Percentiles rank a stretch among this genome's conserved stretches.
phyloP scores from a whole-genome alignment of 2,113 vertebrate species.

The Neolamprologus devosi region DNA sequence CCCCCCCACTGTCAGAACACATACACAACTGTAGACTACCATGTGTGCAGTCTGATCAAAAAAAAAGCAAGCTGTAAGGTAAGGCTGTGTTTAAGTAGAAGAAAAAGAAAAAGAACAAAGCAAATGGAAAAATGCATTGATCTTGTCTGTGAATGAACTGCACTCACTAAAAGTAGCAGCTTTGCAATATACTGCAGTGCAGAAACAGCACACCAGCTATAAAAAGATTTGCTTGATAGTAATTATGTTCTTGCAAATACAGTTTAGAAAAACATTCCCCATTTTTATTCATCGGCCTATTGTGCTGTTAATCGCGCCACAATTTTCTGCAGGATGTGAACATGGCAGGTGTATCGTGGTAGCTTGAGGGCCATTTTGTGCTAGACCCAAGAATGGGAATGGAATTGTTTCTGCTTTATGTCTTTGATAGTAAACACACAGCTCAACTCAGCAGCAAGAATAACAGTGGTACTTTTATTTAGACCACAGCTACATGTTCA shows the following conservation, averaged over 20 bases:
- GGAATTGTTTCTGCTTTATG: not conserved
- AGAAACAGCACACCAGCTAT: not conserved
- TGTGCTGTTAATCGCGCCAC: not conserved
- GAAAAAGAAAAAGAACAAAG: not conserved
- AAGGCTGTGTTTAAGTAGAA: not conserved
- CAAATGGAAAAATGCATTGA: not conserved
- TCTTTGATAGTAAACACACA: not conserved
- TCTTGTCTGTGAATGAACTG: not conserved
- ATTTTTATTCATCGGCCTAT: not conserved
- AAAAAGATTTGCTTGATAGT: not conserved
- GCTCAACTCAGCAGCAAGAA: not conserved
- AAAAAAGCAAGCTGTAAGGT: not conserved
- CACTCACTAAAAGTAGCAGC: not conserved
- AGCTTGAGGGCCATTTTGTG: not conserved
- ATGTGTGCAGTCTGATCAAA: not conserved
- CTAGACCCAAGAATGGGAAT: not conserved
- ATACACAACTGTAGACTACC: not conserved
- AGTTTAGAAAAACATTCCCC: not conserved
- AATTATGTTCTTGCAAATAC: not conserved
- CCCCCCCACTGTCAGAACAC: not conserved
- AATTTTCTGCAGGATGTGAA: not conserved
- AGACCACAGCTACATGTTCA: not conserved
- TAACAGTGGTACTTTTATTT: not conserved
- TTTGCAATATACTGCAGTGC: not conserved
- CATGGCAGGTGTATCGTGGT: not conserved